Conservation (phyloP, 2,888 invertebrate species). For the Meliscaeva auricollis region DNA sequence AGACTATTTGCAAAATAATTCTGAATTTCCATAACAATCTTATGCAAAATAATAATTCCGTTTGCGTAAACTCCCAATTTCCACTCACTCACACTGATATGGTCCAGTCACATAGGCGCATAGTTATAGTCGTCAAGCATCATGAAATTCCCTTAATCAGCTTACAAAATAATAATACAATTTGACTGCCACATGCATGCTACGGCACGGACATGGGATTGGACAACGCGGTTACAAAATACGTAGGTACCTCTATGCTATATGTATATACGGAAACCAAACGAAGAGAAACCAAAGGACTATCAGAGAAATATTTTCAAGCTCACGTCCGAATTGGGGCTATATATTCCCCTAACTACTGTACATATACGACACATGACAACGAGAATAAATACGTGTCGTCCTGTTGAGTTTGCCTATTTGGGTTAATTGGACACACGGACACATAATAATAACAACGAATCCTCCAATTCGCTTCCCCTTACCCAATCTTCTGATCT, state of each 20-base stretch:
- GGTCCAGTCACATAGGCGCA: neutral
- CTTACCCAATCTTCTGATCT: neutral
- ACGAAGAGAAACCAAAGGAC: neutral
- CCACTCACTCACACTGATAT: neutral
- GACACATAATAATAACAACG: conserved; percentile 33
- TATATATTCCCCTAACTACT: neutral
- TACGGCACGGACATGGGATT: neutral
- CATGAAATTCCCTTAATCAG: conserved; percentile 36
- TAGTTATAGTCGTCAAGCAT: conserved; percentile 20
- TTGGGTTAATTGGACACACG: conserved; percentile 43
- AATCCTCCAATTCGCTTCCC: neutral
- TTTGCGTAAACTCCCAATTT: conserved; percentile 15
- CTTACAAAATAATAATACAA: conserved; percentile 39
- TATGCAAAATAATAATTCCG: conserved; percentile 30
- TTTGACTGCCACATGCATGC: conserved; percentile 21
- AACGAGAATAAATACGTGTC: conserved; percentile 30
- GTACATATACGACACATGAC: neutral
- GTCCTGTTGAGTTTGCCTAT: conserved; percentile 28
- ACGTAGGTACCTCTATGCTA: neutral
- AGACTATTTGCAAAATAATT: conserved; percentile 26
- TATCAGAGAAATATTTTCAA: neutral
- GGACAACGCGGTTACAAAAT: neutral
- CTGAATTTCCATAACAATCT: conserved; percentile 27
- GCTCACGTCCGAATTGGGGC: conserved; percentile 1
- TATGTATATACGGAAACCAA: neutral